Evolutionary conservation across 2,797 vertebrate species (phyloP), one percentile per base, ranked within the genome.

Genomic region (Threskiornis aethiopicus): DNA sequence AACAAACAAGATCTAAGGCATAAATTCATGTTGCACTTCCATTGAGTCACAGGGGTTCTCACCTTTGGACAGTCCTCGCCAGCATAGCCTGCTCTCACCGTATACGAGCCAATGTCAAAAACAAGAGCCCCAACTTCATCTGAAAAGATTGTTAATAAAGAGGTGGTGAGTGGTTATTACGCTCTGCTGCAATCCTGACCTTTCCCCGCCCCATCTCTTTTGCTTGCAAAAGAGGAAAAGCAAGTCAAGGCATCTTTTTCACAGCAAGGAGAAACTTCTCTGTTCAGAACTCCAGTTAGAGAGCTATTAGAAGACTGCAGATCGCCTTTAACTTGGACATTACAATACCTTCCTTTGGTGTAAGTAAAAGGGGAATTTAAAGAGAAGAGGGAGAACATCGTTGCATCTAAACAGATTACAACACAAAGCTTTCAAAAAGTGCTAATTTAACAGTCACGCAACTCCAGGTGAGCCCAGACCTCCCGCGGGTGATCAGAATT

Each of bases 61-160:
- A 99, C 99, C 98, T 99, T 99, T 67, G 99, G 99, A 97, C 99
- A 99, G 97, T 99, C 99, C 97, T 99, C 99, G 69, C 99, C 99
- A 37, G 99, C 99, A 92, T 99, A 99, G 90, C 99, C 99, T 91
- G 99, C 99, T 98, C 99, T 98, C 76, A 99, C 99, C 6, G 99
- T 99, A 91, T 99, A 99, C 1, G 99, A 99, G 88, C 99, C 99
- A 65, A 99, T 99, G 97, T 99, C 99, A 90, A 99, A 99, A 93
- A 99, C 99, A 96, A 99, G 98, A 54, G 99, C 99, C 78, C 99
- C 99, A 66, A 99, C 99, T 98, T 99, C 99, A 98, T 99, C 99
- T 99, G 97, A 66, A 98, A 91, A 93, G 77, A 95, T 78, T 13
- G 41, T 65, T 31, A 84, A 93, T 8, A 33, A 84, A 66, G 42